Base-by-base conservation (phyloP, 2,797 vertebrate genomes). In the Eptatretus atami region DNA sequence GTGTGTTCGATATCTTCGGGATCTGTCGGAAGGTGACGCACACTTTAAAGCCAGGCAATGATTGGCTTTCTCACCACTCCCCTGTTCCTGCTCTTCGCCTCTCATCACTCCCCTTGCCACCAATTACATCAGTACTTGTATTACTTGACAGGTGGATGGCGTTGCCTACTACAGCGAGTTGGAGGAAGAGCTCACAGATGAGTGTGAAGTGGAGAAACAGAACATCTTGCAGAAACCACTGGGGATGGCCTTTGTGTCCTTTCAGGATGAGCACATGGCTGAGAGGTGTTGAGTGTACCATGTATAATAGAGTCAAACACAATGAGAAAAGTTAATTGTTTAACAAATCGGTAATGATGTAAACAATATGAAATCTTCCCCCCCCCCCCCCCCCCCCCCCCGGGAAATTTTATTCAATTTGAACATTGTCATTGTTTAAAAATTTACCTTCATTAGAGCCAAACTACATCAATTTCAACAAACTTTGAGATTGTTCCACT, bases 221-320 rank as follows among this genome's bases (percentile, higher is more conserved):
- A 64, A 54, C 19, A 76, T 77, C n/a, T 74, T 71, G 66, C 65
- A 72, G 65, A 72, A 70, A 64, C 76, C 83, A 1, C 73, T 98
- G 67, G 86, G 90, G 68, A 80, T 98, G 68, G 92, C 84, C 65
- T 98, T 92, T 6, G 77, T 96, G 70, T 88, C 84, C 9, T 75
- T 98, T 68, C 77, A 82, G 71, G 82, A 78, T 2, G 81, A 83
- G 66, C 77, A 77, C 52, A 95, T 85, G 85, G 82, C 90, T 65
- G 79, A 78, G 63, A 76, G 73, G 92, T 98, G 72, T 83, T 80
- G n/a, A 44, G 31, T 44, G 31, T 44, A 44, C 4, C 31, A 44
- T 44, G 31, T 44, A 44, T 44, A 44, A 44, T 8, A 44, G 31
- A 44, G 31, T 44, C 31, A 44, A 44, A 44, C 4, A 44, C 31